Base-by-base conservation (phyloP, 2,888 invertebrate species). In the Lasioglossum lativentre region DNA sequence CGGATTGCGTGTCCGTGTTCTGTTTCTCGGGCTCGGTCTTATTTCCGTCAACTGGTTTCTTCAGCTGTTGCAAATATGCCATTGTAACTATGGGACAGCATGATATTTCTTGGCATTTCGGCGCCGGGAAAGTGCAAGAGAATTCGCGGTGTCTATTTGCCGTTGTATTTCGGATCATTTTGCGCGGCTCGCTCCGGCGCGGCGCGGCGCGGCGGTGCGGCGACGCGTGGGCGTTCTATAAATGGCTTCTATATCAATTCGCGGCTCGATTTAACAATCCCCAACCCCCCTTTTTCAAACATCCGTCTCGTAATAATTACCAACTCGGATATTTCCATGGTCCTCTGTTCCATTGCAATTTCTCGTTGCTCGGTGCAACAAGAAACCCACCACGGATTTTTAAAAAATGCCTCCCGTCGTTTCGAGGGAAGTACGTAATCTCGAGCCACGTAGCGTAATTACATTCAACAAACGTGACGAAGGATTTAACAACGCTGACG, bases 161-260 rank as follows among this genome's bases (percentile, higher is more conserved):
- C 14, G 66, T 47, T 47, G 63, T 75, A 83, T 83, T 75, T 80
- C 52, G 59, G 59, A 75, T 59, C 34, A 40, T 80, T 80, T 75
- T 59, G 63, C 75, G 63, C 30, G 42, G 23, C 23, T 68, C 38
- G 66, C 34, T 19, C 5, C 27, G 38, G 47, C 30, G 1, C 45
- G 16, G 4, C 4, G 10, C n/a, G n/a, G n/a, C n/a, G n/a, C n/a
- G n/a, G n/a, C 27, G 38, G 47, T n/a, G 1, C 45, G 16, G 5
- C 12, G 45, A 34, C n/a, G 75, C 75, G 71, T 75, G 75, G 72
- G 63, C 75, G 83, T 72, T 72, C 83, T 83, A 80, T 75, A 83
- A 83, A 83, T 80, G 75, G 75, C 47, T 66, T 75, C 63, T 75
- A 75, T 80, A 80, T 80, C 82, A 80, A 83, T 75, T 40, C 75